Evolutionary conservation across 2,888 invertebrate genomes (phyloP).

Genomic region (Perizoma flavofasciatum): DNA sequence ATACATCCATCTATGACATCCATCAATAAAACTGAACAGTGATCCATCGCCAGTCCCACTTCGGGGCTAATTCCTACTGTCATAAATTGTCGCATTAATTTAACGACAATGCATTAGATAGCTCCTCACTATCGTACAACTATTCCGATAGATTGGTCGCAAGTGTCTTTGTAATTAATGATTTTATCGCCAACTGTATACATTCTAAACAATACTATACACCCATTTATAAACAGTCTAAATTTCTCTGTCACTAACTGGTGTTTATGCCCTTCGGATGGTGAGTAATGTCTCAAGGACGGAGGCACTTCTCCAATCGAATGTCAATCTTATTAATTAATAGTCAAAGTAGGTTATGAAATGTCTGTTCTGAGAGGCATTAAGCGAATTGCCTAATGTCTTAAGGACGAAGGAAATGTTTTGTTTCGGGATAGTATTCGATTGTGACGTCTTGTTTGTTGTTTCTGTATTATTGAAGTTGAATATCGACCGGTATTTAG

Average conservation of each 20-base stretch:
- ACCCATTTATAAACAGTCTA: background rate
- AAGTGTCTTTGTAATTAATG: slow-evolving; percentile 38
- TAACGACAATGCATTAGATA: slow-evolving; percentile 79
- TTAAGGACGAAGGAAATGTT: slow-evolving; percentile 36
- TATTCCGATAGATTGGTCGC: slow-evolving; percentile 44
- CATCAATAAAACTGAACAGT: slow-evolving; percentile 47
- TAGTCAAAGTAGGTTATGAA: slow-evolving; percentile 38
- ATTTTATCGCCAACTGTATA: slow-evolving; percentile 29
- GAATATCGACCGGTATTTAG: slow-evolving; percentile 29
- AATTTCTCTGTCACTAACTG: slow-evolving; percentile 2
- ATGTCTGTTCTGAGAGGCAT: slow-evolving; percentile 58
- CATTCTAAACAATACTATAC: slow-evolving; percentile 9
- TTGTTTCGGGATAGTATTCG: slow-evolving; percentile 46
- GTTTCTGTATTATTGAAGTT: slow-evolving; percentile 42
- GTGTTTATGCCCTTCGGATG: slow-evolving; percentile 21
- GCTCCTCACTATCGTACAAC: slow-evolving; percentile 64
- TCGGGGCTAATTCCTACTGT: slow-evolving; percentile 71
- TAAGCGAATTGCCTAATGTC: slow-evolving; percentile 78
- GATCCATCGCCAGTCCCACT: slow-evolving; percentile 56
- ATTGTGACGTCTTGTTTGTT: slow-evolving; percentile 45
- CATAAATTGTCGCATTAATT: slow-evolving; percentile 82
- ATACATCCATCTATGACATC: slow-evolving; percentile 58
- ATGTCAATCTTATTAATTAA: slow-evolving; percentile 63
- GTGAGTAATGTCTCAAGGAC: slow-evolving; percentile 28
- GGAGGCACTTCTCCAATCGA: slow-evolving; percentile 28